Evolutionary conservation across 1,140 invertebrate genomes (phyloP), one percentile per base, ranked within the genome.

Genomic region (Spodoptera frugiperda): DNA sequence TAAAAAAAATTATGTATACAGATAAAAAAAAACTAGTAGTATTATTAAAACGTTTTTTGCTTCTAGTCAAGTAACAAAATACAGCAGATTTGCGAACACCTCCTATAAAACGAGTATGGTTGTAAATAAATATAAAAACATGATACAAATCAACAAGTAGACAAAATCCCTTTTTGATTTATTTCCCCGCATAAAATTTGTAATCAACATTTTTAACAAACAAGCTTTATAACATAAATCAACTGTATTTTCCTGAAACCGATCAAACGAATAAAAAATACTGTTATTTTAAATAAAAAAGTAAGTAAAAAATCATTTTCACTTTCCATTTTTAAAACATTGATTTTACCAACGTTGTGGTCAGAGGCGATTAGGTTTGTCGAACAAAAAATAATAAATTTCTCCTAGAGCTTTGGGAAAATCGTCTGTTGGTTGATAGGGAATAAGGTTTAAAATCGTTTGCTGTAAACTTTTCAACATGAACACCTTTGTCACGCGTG

Each of bases 401-500:
- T 6, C 9, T 33, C 14, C 2, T 53, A 3, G 10, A 6, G 30
- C 6, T 68, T 53, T 10, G 21, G 25, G n/a, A 68, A 68, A 68
- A 68, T 68, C 8, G 25, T 53, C 65, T 53, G 46, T 68, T 10
- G 2, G 9, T 4, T 2, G 4, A 19, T 17, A n/a, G 4, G 14
- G 6, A 25, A 65, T 76, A 75, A 12, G 57, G 65, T n/a, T 57
- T 19, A 55, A 78, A 25, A 19, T 80, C 39, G 15, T 77, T 75
- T 17, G 49, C 12, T 19, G 33, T 63, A 48, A 15, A 46, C 0
- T 68, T 68, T 68, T 65, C 61, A 65, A 44, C 61, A 48, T 65
- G 61, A 25, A 21, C 65, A 79, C 63, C 55, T 65, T 72, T 76
- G 72, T 72, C 67, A 82, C 75, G 77, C 70, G 53, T 74, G 77